Conservation (phyloP, 2,888 invertebrate genomes). For the Serrognathus titanus region DNA sequence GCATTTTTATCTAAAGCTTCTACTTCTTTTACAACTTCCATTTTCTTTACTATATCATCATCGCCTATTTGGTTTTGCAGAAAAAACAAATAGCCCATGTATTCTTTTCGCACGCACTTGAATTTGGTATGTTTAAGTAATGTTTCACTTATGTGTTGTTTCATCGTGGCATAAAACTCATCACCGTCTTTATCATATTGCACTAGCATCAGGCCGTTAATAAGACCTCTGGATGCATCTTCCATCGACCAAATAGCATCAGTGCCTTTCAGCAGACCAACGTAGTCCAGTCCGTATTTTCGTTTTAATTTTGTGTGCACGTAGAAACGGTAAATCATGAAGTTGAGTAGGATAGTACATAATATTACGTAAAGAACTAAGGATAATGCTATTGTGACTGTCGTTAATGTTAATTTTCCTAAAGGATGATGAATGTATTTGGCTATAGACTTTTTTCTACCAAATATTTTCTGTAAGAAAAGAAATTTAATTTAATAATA, state of each 20-base stretch:
- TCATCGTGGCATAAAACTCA: conserved; percentile 4
- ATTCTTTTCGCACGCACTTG: not conserved
- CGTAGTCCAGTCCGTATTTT: not conserved
- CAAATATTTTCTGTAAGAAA: not conserved
- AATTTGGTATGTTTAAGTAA: conserved; percentile 5
- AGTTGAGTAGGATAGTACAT: not conserved
- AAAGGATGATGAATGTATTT: not conserved
- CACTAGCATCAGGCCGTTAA: conserved; percentile 8
- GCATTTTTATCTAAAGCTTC: conserved; percentile 5
- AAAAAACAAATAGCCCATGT: conserved; percentile 4
- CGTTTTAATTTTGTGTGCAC: not conserved
- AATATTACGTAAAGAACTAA: not conserved
- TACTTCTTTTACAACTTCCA: not conserved
- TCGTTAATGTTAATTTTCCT: not conserved
- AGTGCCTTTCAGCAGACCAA: conserved; percentile 1
- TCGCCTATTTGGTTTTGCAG: not conserved
- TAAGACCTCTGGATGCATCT: conserved; percentile 5
- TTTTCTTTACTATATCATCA: conserved; percentile 1
- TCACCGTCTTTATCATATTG: conserved; percentile 1
- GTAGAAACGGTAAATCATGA: conserved; percentile 1
- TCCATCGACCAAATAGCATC: conserved; percentile 8
- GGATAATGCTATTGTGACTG: conserved; percentile 1
- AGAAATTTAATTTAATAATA: not conserved
- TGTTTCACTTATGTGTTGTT: conserved; percentile 1
- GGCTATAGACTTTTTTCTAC: not conserved